These are phyloP conservation scores for Sphyrna mokarran DNA, from an alignment of 2,113 vertebrate species.

Conservation along the genomic window DNA sequence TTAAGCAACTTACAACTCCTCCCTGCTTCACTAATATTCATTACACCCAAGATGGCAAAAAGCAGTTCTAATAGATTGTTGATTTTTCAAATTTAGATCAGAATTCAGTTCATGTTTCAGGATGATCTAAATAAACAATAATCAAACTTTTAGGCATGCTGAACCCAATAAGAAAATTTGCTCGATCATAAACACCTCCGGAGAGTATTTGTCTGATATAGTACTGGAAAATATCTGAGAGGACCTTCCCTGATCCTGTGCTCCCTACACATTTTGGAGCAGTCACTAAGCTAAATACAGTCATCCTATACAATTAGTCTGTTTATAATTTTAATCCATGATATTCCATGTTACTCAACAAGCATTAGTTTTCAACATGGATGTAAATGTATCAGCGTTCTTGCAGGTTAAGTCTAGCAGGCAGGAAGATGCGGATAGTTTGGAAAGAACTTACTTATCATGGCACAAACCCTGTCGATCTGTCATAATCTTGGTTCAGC, in stretches of 20 bases:
- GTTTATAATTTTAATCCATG: neutral
- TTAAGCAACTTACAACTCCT: neutral
- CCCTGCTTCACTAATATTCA: neutral
- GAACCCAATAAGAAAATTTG: neutral
- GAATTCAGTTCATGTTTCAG: slow-evolving; percentile 14
- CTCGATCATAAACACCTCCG: neutral
- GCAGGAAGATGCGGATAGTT: neutral
- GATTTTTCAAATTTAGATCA: neutral
- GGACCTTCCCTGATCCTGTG: neutral
- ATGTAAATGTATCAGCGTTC: neutral
- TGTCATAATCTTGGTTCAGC: neutral
- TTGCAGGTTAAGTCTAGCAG: neutral
- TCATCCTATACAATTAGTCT: neutral
- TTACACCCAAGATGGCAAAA: neutral
- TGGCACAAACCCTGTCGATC: neutral
- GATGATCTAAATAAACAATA: neutral
- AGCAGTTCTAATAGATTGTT: neutral
- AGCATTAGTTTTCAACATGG: neutral
- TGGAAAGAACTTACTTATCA: neutral
- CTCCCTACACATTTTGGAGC: too few species aligned
- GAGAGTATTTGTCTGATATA: neutral
- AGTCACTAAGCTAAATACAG: neutral
- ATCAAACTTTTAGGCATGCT: neutral
- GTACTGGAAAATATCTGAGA: neutral
- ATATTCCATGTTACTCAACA: neutral